phyloP scores from a whole-genome alignment of 2,797 vertebrate species.

The Acanthurus tractus region DNA sequence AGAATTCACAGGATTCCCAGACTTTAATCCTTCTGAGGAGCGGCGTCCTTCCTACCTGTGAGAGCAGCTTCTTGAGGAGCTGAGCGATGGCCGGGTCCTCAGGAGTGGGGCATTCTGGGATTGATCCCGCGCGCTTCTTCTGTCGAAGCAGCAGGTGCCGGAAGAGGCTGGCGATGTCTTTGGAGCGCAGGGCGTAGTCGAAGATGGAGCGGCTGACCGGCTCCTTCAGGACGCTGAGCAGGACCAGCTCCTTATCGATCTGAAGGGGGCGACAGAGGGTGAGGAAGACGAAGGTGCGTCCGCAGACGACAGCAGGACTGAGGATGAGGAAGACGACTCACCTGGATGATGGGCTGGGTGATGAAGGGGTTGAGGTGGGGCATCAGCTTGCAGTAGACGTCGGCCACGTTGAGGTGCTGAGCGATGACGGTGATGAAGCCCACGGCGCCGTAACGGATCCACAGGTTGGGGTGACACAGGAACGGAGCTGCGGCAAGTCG shows the following conservation, averaged over 20 bases:
- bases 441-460: slow-evolving; percentile 97
- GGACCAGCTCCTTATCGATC: slow-evolving; percentile 97
- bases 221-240: slow-evolving; percentile 95
- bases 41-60: slow-evolving; percentile 87
- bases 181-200: slow-evolving; percentile 95
- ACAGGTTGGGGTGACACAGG: slow-evolving; percentile 96
- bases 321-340: slow-evolving; percentile 30
- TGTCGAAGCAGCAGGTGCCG: slow-evolving; percentile 94
- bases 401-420: slow-evolving; percentile 95
- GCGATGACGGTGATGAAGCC: slow-evolving; percentile 98
- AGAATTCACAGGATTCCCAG: no score
- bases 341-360: slow-evolving; percentile 94
- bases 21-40: no score
- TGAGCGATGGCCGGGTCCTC: slow-evolving; percentile 95
- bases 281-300: no score
- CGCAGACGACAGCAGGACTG: background rate
- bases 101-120: slow-evolving; percentile 91
- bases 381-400: slow-evolving; percentile 98
- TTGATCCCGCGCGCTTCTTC: slow-evolving; percentile 91
- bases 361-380: slow-evolving; percentile 95
- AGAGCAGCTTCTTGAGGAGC: slow-evolving; percentile 95
- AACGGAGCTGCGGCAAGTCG: slow-evolving; percentile 89
- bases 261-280: slow-evolving; percentile 62
- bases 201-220: slow-evolving; percentile 97
- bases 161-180: slow-evolving; percentile 95